Percentiles rank a stretch among this genome's conserved stretches.
Conservation (phyloP, 2,797 vertebrate species). For the Pseudochaenichthys georgianus region DNA sequence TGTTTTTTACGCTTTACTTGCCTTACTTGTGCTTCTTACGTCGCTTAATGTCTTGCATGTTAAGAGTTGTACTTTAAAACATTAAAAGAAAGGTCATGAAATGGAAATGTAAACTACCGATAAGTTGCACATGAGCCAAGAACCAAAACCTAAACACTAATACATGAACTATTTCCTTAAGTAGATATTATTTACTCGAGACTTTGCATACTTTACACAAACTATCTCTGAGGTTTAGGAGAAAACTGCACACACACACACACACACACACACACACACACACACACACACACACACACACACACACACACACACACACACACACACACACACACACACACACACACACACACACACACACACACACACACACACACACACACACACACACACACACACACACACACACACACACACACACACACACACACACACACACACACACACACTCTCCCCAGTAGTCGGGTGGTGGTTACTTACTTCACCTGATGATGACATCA, state of each 20-base stretch:
- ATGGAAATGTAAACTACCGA: too few species aligned
- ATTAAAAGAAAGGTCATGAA: neutral
- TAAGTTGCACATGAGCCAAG: neutral
- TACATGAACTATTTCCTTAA: too few species aligned
- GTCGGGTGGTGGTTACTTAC: conserved; percentile 9
- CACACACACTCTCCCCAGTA: neutral
- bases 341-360: too few species aligned
- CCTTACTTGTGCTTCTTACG: neutral
- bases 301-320: too few species aligned
- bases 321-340: too few species aligned
- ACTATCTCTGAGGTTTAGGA: neutral
- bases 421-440: too few species aligned
- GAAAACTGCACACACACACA: neutral
- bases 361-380: too few species aligned
- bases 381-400: too few species aligned
- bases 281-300: too few species aligned
- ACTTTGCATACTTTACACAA: neutral
- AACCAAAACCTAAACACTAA: neutral
- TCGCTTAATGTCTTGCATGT: neutral
- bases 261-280: neutral
- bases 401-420: too few species aligned
- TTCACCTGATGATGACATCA: conserved; percentile 65
- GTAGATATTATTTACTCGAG: neutral
- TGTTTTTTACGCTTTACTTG: neutral
- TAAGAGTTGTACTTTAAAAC: neutral